Percentiles rank a stretch among this genome's conserved stretches.
These are phyloP conservation scores for Sinohyriopsis cumingii DNA, from an alignment of 2,888 invertebrate species.

Conservation along the genomic window DNA sequence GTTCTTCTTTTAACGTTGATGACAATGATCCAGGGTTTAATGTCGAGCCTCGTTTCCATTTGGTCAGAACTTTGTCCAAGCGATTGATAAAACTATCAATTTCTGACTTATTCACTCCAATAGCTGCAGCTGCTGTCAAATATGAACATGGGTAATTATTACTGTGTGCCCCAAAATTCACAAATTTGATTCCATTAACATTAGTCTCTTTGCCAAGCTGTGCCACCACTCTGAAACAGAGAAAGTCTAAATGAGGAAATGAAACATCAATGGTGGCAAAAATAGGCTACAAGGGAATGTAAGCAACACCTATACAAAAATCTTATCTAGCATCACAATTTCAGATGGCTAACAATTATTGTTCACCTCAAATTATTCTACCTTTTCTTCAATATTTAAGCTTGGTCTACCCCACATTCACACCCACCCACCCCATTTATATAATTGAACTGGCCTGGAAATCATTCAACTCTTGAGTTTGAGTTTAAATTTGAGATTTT, in stretches of 20 bases:
- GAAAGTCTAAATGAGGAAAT: neutral
- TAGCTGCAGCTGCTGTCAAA: constrained; percentile 82
- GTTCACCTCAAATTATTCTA: neutral
- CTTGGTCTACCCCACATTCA: too few relatives aligned
- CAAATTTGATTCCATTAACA: constrained; percentile 63
- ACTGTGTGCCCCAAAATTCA: constrained; percentile 82
- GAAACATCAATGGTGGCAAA: neutral
- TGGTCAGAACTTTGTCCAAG: constrained; percentile 77
- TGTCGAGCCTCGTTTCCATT: constrained; percentile 31
- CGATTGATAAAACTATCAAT: constrained; percentile 81
- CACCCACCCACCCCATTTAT: too few relatives aligned
- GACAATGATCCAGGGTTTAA: too few relatives aligned
- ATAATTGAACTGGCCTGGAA: too few relatives aligned
- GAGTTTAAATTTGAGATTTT: too few relatives aligned
- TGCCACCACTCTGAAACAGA: constrained; percentile 70
- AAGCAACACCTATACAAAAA: neutral
- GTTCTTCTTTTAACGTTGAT: too few relatives aligned
- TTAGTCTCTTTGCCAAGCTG: constrained; percentile 49
- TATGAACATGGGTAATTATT: constrained; percentile 78
- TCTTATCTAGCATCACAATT: neutral
- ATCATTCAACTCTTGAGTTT: too few relatives aligned
- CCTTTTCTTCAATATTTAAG: too few relatives aligned
- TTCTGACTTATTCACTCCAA: constrained; percentile 80
- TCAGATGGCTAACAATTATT: neutral
- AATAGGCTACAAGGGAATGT: neutral